phyloP scores from a whole-genome alignment of 2,113 vertebrate genomes.

The Onychostruthus taczanowskii region DNA sequence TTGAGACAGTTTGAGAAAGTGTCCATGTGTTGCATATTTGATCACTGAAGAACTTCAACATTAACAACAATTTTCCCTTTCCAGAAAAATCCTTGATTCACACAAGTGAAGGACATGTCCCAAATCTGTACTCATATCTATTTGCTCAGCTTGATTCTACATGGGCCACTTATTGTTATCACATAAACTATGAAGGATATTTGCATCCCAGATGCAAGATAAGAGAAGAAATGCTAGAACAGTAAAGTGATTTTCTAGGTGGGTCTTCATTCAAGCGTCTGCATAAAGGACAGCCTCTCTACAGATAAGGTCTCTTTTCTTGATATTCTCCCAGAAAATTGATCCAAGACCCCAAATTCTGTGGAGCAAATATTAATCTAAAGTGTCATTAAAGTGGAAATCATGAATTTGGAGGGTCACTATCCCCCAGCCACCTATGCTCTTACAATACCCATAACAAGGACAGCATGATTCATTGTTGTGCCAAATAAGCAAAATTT shows the following conservation, averaged over 20 bases:
- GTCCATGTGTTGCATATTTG: background rate
- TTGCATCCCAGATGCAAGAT: background rate
- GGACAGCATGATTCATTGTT: background rate
- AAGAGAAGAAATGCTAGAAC: background rate
- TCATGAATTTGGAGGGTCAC: background rate
- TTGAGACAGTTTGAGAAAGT: background rate
- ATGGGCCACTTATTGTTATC: background rate
- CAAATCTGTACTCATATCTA: background rate
- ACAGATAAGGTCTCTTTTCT: background rate
- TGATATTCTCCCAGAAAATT: background rate
- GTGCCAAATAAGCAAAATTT: background rate
- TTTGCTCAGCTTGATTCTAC: background rate
- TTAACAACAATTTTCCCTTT: background rate
- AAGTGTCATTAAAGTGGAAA: conserved; percentile 1
- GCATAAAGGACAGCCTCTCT: background rate
- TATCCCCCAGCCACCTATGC: background rate
- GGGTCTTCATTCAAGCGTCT: background rate
- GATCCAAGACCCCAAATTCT: background rate
- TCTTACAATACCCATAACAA: background rate
- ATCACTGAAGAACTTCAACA: background rate
- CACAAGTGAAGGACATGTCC: background rate
- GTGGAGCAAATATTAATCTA: background rate
- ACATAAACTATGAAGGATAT: background rate
- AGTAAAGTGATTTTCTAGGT: background rate
- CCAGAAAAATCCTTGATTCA: background rate